phyloP scores from a whole-genome alignment of 2,888 invertebrate genomes.

The Liopterus haemorrhoidalis region DNA sequence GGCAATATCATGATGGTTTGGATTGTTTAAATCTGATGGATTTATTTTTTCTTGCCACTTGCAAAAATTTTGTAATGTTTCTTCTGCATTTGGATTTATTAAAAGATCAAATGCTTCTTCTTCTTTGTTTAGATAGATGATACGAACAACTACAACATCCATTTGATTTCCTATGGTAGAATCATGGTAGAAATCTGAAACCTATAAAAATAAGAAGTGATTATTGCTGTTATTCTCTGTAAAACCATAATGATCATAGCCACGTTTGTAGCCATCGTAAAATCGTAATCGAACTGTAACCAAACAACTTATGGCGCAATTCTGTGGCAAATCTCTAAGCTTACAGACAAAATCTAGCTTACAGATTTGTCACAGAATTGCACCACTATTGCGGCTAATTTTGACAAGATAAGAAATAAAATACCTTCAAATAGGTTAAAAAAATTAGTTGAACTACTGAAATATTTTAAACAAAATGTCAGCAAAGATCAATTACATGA shows the following conservation, averaged over 20 bases:
- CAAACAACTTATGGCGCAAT: too few relatives aligned
- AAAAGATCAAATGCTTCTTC: slow-evolving; percentile 49
- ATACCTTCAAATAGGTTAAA: too few relatives aligned
- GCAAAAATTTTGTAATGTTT: slow-evolving; percentile 58
- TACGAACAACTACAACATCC: slow-evolving; percentile 53
- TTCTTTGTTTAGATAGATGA: slow-evolving; percentile 52
- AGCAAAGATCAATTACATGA: too few relatives aligned
- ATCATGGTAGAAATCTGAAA: slow-evolving; percentile 47
- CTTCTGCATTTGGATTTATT: slow-evolving; percentile 50
- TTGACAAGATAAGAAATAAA: too few relatives aligned
- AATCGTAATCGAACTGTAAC: too few relatives aligned
- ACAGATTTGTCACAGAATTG: too few relatives aligned
- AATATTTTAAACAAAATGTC: too few relatives aligned
- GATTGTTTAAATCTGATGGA: slow-evolving; percentile 50
- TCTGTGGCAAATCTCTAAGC: too few relatives aligned
- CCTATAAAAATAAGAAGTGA: slow-evolving; percentile 35
- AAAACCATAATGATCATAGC: slow-evolving; percentile 1
- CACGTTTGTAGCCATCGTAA: too few relatives aligned
- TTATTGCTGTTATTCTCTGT: background rate
- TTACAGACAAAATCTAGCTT: too few relatives aligned
- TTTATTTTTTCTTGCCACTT: slow-evolving; percentile 57
- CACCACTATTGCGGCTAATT: too few relatives aligned
- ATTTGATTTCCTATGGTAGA: slow-evolving; percentile 51
- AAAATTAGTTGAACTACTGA: too few relatives aligned
- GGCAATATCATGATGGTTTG: slow-evolving; percentile 58